Evolutionary conservation across 2,888 invertebrate species (phyloP).

Genomic region (Strigamia transsilvanica): DNA sequence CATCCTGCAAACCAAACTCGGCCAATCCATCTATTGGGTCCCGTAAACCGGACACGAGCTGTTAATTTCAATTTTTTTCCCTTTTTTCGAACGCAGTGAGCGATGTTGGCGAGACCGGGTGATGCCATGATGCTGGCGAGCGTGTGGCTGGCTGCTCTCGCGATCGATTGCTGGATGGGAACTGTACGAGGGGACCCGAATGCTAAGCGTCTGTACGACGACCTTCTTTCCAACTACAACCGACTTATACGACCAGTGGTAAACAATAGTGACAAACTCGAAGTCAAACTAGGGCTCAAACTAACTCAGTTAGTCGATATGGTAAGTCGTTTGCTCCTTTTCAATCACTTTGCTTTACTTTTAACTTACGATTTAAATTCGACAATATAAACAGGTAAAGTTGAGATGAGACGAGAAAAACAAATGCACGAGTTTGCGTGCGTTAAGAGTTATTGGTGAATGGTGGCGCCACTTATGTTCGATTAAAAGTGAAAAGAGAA

Average conservation of each 20-base stretch:
- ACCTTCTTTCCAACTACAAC: conserved; percentile 94
- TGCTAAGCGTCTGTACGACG: conserved; percentile 94
- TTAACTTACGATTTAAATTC: no score
- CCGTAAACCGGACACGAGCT: not conserved
- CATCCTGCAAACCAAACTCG: not conserved
- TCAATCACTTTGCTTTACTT: no score
- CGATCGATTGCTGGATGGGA: conserved; percentile 15
- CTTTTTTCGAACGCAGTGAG: not conserved
- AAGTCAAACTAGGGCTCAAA: conserved; percentile 89
- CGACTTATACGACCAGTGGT: conserved; percentile 91
- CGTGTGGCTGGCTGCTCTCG: conserved; percentile 10
- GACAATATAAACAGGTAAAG: no score
- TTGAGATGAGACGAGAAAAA: no score
- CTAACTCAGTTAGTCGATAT: conserved; percentile 81
- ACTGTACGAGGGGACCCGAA: conserved; percentile 72
- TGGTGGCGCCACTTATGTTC: not conserved
- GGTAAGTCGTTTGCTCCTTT: conserved; percentile 60
- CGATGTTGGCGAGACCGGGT: not conserved
- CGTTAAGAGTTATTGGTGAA: no score
- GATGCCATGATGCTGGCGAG: not conserved
- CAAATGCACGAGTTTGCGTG: no score
- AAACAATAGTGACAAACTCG: conserved; percentile 90
- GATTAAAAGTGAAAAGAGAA: no score
- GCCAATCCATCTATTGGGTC: not conserved
- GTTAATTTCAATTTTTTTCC: not conserved